Base-by-base conservation (phyloP, 2,113 vertebrate species). In the Nothobranchius kuhntae region DNA sequence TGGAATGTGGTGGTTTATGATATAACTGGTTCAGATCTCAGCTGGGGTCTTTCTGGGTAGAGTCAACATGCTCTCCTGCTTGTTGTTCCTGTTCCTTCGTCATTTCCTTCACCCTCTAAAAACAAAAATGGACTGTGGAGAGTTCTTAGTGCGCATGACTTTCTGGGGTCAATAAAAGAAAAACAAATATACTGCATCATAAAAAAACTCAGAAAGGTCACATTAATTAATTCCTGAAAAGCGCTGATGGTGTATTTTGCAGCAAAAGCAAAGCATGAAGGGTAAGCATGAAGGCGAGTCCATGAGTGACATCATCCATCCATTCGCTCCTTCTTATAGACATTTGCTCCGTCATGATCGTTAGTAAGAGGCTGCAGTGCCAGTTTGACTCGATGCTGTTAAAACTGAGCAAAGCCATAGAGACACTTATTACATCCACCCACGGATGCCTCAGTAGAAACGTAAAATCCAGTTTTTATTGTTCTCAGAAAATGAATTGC, bases 291-390 rank as follows among this genome's bases (percentile, higher is more conserved):
- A 38, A 53, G 68, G 57, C 48, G 53, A 61, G 40, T 50, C 50
- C 48, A 59, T 14, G 0, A 74, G 7, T 65, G 68, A 62, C 61
- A 44, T 68, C 46, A 68, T 71, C 57, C 55, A 47, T 62, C 50
- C 42, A 12, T 38, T 61, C 52, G 30, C 45, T 53, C 46, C 52
- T 7, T n/a, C 11, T 40, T 24, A 38, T 5, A 61, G 61, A 44
- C 55, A 44, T 69, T 45, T 51, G 46, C 44, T 64, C 17, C 6
- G 44, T 63, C 45, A n/a, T 26, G 53, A 7, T 12, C 53, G 36
- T 67, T 51, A 30, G 7, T 1, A 17, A 24, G 17, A 2, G 15
- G 58, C 53, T 53, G 53, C 54, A 46, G 45, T 13, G 1, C 38
- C 58, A 53, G 50, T 26, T 17, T 65, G 35, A 57, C 30, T 61